Evolutionary conservation across 2,113 vertebrate species (phyloP), one percentile per base, ranked within the genome.

Genomic region (Pedetes capensis): DNA sequence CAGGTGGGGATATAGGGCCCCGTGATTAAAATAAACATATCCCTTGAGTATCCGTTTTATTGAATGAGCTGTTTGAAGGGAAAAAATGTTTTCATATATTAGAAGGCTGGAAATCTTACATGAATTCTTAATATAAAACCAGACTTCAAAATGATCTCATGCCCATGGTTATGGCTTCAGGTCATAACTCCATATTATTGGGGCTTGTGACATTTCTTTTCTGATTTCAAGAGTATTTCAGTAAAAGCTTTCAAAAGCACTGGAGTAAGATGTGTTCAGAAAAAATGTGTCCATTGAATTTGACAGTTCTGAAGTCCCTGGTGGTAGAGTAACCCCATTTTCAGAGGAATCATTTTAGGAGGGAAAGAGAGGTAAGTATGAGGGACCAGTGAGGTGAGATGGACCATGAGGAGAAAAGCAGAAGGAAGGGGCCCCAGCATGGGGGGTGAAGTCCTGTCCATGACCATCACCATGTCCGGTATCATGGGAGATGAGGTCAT

Each of bases 81-180:
- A 64, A 82, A 57, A 69, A 13, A 22, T 0, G 22, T 87, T 91
- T 95, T 89, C 75, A 61, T 11, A 29, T 63, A 78, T 44, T 14
- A 61, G 6, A 20, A 80, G 55, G 59, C 34, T 64, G 34, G 42
- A 78, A 90, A 78, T 44, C 17, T 23, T 61, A 44, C 1, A 6
- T 39, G 34, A 94, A 63, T 75, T 69, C 25, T 63, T 71, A 84
- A 37, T 42, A 71, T 53, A 78, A 95, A 92, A 89, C 47, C n/a
- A 83, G 32, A 89, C 51, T 83, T 72, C 42, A 55, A 29, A 34
- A 25, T 64, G 71, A 55, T 59, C 79, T 92, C 17, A 25, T 80
- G 51, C 57, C 37, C 32, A 39, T 84, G 83, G 32, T 16, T 74
- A 10, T 75, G 23, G 55, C 37, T 72, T 78, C 18, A 29, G 49